Base-by-base conservation (phyloP, 2,113 vertebrate genomes). In the Myotis lucifugus region DNA sequence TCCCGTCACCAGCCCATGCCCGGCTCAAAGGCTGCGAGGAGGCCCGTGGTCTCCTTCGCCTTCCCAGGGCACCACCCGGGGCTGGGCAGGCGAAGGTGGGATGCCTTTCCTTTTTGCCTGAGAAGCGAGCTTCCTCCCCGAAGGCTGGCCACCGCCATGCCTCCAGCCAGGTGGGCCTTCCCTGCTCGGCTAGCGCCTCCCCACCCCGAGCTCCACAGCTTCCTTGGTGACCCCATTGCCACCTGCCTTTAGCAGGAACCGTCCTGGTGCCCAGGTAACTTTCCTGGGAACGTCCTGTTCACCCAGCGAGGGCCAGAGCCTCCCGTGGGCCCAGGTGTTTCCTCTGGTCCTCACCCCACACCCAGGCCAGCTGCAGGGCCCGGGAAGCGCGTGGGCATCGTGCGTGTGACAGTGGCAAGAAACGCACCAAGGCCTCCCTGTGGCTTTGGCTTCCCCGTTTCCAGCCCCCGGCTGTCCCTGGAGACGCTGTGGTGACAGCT, bases 21-120 rank as follows among this genome's bases (percentile, higher is more conserved):
- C 5, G 3, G 42, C 4, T 6, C 18, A 37, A 15, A 42, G 52
- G 21, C 25, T 17, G 25, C 34, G 6, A 4, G 0, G 0, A 14
- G 59, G 52, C 7, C 3, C 4, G 25, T 17, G n/a, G 23, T 34
- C n/a, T 2, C 54, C 64, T 21, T 9, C 0, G 1, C 66, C 54
- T 8, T 0, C 2, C 2, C 6, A 34, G 40, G 17, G 4, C 7
- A 6, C 34, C 78, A 0, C 8, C 15, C 64, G 0, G n/a, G 25
- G 27, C 77, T 6, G 5, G 25, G 40, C n/a, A 4, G 34, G 73
- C 2, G 9, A 27, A 40, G 48, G 27, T 0, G 3, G 40, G 48
- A 17, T 21, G 4, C 10, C 5, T 61, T 64, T 14, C 27, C 32
- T 23, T 29, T 67, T 42, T 29, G 56, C 37, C 61, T 7, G 15